Percentiles rank a stretch among this genome's conserved stretches.
These are phyloP conservation scores for Atractosteus spatula DNA, from an alignment of 2,113 vertebrate genomes.

Conservation along the genomic window DNA sequence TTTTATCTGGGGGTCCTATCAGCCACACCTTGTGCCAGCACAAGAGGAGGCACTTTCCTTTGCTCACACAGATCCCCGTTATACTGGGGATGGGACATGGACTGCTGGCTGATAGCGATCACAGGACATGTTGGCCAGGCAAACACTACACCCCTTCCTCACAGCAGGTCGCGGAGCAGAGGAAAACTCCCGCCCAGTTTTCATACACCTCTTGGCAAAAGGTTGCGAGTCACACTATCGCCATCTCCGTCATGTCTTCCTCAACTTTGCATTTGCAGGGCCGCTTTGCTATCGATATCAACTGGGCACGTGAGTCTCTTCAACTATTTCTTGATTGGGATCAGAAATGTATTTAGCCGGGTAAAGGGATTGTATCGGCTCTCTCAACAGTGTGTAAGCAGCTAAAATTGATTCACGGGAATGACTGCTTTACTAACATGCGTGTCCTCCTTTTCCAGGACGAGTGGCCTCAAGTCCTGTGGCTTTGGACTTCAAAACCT, in stretches of 20 bases:
- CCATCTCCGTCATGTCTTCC: not conserved
- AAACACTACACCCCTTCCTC: slow-evolving; percentile 19
- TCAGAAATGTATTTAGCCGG: not conserved
- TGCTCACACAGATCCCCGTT: not conserved
- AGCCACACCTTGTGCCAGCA: slow-evolving; percentile 69
- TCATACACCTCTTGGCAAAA: slow-evolving; percentile 9
- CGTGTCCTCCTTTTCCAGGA: not conserved
- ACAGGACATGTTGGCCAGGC: slow-evolving; percentile 33
- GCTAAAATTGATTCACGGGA: slow-evolving; percentile 4
- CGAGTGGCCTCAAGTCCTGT: not conserved
- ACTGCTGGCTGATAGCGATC: slow-evolving; percentile 18
- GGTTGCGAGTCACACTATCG: slow-evolving; percentile 28
- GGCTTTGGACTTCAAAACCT: not conserved
- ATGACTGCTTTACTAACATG: not conserved
- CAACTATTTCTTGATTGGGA: not conserved
- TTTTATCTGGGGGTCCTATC: slow-evolving; percentile 71
- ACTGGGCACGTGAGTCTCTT: fast-evolving
- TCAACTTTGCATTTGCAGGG: not conserved
- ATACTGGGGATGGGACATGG: slow-evolving; percentile 31
- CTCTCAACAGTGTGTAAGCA: not conserved
- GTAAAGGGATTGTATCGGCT: not conserved
- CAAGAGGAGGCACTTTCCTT: slow-evolving; percentile 7
- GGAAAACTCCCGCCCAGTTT: slow-evolving; percentile 39
- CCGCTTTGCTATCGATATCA: not conserved
- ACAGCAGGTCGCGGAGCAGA: slow-evolving; percentile 2